A percentile compares a stretch with the other conserved stretches of the same genome.
These are phyloP conservation scores for Zaprionus davidi DNA, from an alignment of 1,140 invertebrate species.

Conservation along the genomic window DNA sequence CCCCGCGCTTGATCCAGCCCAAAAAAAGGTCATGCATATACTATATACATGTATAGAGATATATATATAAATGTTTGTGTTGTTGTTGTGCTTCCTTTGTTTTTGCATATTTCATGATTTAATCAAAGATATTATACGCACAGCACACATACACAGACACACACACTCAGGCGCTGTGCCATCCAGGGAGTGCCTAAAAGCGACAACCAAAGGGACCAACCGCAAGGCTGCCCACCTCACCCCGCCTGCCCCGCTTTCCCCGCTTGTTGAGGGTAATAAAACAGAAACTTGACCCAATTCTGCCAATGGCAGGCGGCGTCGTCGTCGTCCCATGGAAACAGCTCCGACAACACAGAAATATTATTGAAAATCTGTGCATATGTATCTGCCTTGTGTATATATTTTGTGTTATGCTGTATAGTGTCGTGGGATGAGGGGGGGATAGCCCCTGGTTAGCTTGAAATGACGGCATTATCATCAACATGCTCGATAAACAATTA, in stretches of 20 bases:
- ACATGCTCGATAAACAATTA: conserved; percentile 1
- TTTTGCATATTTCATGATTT: conserved; percentile 82
- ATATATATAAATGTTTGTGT: not conserved
- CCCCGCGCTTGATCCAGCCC: conserved; percentile 17
- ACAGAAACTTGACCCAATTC: conserved; percentile 80
- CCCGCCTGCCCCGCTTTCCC: not conserved
- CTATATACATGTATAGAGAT: conserved; percentile 16
- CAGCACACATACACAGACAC: conserved; percentile 13
- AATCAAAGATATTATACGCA: conserved; percentile 80
- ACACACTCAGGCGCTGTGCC: not conserved
- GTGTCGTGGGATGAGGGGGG: not conserved
- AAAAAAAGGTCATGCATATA: conserved; percentile 27
- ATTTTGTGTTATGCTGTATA: conserved; percentile 16
- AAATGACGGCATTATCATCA: conserved; percentile 12
- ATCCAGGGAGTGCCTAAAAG: conserved; percentile 26
- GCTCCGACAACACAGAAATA: conserved; percentile 32
- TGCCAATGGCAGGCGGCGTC: conserved; percentile 47
- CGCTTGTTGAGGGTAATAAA: conserved; percentile 62
- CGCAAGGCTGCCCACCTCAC: conserved; percentile 7
- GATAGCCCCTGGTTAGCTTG: not conserved
- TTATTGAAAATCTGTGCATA: conserved; percentile 39
- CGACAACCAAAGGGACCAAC: conserved; percentile 26
- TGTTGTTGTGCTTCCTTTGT: conserved; percentile 4
- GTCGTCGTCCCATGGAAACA: conserved; percentile 27
- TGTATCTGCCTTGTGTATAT: conserved; percentile 4